Evolutionary conservation across 2,888 invertebrate genomes (phyloP).

Genomic region (Heliconius sara): DNA sequence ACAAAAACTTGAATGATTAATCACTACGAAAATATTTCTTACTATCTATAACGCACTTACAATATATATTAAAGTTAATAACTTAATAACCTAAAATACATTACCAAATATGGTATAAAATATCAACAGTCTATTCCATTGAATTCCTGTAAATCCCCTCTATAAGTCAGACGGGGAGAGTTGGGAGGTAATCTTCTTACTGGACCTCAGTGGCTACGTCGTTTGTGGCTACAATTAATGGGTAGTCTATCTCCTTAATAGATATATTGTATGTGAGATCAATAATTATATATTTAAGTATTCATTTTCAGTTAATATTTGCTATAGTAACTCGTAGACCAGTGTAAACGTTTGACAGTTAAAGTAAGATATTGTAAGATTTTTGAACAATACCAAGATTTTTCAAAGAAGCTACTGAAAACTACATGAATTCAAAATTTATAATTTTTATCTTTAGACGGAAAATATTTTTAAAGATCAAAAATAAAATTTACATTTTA

Average conservation of each 20-base stretch:
- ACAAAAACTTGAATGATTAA: too few species aligned
- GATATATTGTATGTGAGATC: neutral
- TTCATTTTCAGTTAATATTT: neutral
- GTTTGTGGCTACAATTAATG: slow-evolving; percentile 17
- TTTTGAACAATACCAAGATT: too few species aligned
- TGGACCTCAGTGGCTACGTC: slow-evolving; percentile 22
- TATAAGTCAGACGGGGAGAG: slow-evolving; percentile 50
- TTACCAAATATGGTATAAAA: slow-evolving; percentile 23
- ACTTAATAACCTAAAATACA: neutral
- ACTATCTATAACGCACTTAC: too few species aligned
- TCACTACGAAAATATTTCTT: too few species aligned
- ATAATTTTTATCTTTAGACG: too few species aligned
- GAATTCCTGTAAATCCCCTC: slow-evolving; percentile 46
- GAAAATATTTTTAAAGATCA: too few species aligned
- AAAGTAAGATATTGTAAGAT: too few species aligned
- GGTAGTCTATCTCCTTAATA: slow-evolving; percentile 11
- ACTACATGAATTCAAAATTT: too few species aligned
- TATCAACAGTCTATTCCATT: slow-evolving; percentile 29
- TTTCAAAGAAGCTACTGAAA: too few species aligned
- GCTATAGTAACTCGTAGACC: neutral
- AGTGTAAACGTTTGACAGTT: neutral
- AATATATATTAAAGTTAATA: neutral
- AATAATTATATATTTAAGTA: neutral
- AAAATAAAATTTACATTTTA: too few species aligned
- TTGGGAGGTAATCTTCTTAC: slow-evolving; percentile 49